Percentiles rank a stretch among this genome's conserved stretches.
Conservation (phyloP, 2,113 vertebrate genomes). For the Zeus faber region DNA sequence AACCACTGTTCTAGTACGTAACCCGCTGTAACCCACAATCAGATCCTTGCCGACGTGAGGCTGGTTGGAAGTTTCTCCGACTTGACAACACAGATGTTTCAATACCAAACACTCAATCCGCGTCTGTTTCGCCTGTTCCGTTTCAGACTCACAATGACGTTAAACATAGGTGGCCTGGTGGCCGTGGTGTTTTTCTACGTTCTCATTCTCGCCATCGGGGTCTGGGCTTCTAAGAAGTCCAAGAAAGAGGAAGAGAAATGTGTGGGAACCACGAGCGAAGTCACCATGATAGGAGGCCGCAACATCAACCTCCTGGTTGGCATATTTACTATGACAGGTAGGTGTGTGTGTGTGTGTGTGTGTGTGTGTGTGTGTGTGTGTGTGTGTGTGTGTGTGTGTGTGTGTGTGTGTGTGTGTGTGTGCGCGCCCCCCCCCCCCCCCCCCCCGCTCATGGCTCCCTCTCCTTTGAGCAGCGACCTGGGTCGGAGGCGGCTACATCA, state of each 20-base stretch:
- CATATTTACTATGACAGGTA: slow-evolving; percentile 49
- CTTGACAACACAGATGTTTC: no score
- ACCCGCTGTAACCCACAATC: no score
- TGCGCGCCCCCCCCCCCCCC: no score
- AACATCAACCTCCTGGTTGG: slow-evolving; percentile 61
- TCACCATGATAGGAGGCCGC: slow-evolving; percentile 67
- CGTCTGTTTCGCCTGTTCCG: not conserved
- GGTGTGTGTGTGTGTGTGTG: slow-evolving; percentile 4
- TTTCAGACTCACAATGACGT: not conserved
- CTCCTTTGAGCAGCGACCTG: slow-evolving; percentile 59
- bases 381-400: slow-evolving; percentile 6
- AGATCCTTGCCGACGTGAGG: no score
- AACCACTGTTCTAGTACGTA: no score
- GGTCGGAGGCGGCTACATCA: slow-evolving; percentile 74
- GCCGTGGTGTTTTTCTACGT: slow-evolving; percentile 61
- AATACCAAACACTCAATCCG: not conserved
- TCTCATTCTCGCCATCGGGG: slow-evolving; percentile 56
- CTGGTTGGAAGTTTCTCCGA: no score
- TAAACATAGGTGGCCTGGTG: slow-evolving; percentile 27
- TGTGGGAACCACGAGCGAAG: slow-evolving; percentile 48
- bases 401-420: not conserved
- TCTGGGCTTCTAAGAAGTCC: slow-evolving; percentile 71
- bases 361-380: not conserved
- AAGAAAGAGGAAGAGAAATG: slow-evolving; percentile 58
- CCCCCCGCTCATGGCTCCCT: no score